Base-by-base conservation (phyloP, 1,140 invertebrate genomes). In the Hormaphis cornu region DNA sequence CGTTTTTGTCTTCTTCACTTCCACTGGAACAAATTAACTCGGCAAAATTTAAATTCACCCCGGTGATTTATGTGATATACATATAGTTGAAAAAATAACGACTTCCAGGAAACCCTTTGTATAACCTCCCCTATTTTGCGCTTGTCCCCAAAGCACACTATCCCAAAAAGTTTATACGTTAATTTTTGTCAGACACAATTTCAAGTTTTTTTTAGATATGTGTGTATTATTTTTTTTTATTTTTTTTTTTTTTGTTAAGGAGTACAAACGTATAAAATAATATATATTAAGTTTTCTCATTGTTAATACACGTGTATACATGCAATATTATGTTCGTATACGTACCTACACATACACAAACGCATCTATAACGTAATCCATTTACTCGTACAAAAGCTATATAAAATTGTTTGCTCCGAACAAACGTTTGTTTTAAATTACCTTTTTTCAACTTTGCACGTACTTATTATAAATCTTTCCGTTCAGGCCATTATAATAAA, bases 41-140 rank as follows among this genome's bases (percentile, higher is more conserved):
- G 53, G 30, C 53, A 20, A 18, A 35, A 35, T 56, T 35, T 56
- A 22, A 56, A 56, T 56, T 56, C 53, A 22, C 53, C n/a, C 14
- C 18, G 30, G 53, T 56, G 53, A 56, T 56, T 56, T 56, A 56
- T 56, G 53, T 56, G n/a, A 35, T 16, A 35, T n/a, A n/a, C n/a
- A n/a, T n/a, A n/a, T n/a, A 20, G 4, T 20, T 33, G 22, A 35
- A 56, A 56, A 30, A 53, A 20, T 2, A 18, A 35, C 33, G 35
- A 56, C 53, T 56, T 56, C 14, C 53, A 35, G 53, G 30, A 35
- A 56, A 24, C 18, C 28, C 28, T 35, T 56, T 56, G 53, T 56
- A n/a, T n/a, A n/a, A 18, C 52, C 52, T 54, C 26, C 50, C 10
- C 50, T 53, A 53, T 53, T 53, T 28, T 24, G 24, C 18, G 52